These are phyloP conservation scores for Apoda limacodes DNA, from an alignment of 2,888 invertebrate genomes.

Conservation along the genomic window DNA sequence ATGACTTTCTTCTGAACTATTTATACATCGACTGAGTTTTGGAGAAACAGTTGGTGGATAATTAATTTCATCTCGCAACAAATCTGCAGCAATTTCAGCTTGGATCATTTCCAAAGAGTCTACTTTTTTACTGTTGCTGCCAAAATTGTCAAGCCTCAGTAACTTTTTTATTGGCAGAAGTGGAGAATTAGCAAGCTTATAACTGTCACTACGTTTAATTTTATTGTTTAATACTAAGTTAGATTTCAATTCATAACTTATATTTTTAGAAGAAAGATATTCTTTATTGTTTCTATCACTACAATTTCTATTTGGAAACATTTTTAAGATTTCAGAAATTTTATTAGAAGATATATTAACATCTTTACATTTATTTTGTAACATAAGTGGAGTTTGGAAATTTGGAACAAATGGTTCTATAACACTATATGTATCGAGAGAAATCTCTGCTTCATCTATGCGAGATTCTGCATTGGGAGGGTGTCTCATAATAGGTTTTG, in stretches of 20 bases:
- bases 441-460: conserved; percentile 31
- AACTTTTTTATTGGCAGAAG: conserved; percentile 75
- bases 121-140: conserved; percentile 52
- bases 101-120: conserved; percentile 69
- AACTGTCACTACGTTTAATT: conserved; percentile 86
- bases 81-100: conserved; percentile 71
- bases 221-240: conserved; percentile 49
- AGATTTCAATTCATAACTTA: conserved; percentile 23
- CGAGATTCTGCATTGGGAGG: conserved; percentile 21
- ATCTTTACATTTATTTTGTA: conserved; percentile 42
- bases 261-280: conserved; percentile 22
- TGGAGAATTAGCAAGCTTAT: conserved; percentile 83
- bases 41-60: conserved; percentile 76
- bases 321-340: conserved; percentile 58
- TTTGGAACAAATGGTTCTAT: conserved; percentile 58
- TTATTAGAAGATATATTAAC: conserved; percentile 40
- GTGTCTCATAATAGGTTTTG: conserved; percentile 30
- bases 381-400: conserved; percentile 56
- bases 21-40: conserved; percentile 48
- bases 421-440: conserved; percentile 31
- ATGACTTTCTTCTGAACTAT: conserved; percentile 45
- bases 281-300: conserved; percentile 31
- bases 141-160: conserved; percentile 61
- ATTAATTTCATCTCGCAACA: conserved; percentile 76
- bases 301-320: conserved; percentile 46